Percentiles rank a stretch among this genome's conserved stretches.
Evolutionary conservation across 2,888 invertebrate species (phyloP).

Genomic region (Volucella inflata): DNA sequence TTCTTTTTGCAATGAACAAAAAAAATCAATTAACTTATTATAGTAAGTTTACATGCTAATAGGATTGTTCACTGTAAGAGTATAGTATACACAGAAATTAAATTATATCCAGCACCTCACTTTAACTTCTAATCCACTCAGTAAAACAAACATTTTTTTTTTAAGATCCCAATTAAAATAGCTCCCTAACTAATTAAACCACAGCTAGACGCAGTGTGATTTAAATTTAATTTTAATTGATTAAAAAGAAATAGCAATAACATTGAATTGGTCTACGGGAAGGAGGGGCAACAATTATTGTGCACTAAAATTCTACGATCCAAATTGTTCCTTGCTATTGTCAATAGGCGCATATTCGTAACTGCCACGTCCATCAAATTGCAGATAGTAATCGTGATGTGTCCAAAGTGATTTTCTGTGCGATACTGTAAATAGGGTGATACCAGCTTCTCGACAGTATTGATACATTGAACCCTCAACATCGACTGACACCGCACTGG

Average conservation of each 20-base stretch:
- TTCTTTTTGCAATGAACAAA: constrained; percentile 1
- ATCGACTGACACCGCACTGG: constrained; percentile 98
- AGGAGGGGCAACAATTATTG: constrained; percentile 8
- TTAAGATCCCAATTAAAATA: constrained; percentile 43
- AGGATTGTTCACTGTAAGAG: constrained; percentile 61
- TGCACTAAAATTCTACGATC: constrained; percentile 87
- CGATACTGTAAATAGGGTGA: constrained; percentile 98
- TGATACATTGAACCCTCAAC: constrained; percentile 99
- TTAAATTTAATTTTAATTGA: constrained; percentile 19
- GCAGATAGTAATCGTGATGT: constrained; percentile 97
- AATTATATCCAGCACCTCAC: constrained; percentile 64
- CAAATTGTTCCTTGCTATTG: constrained; percentile 94
- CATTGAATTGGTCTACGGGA: constrained; percentile 60
- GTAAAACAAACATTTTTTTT: constrained; percentile 4
- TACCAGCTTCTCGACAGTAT: constrained; percentile 92
- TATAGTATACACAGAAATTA: constrained; percentile 58
- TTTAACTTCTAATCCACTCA: constrained; percentile 11
- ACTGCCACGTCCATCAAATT: constrained; percentile 97
- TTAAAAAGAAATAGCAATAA: constrained; percentile 38
- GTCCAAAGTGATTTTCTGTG: constrained; percentile 98
- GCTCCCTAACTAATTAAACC: background rate
- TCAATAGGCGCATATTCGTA: constrained; percentile 95
- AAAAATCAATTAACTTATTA: constrained; percentile 49
- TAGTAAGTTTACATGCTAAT: constrained; percentile 59
- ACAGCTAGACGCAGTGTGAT: background rate